These are phyloP conservation scores for Malurus melanocephalus DNA, from an alignment of 2,113 vertebrate species.

Conservation along the genomic window DNA sequence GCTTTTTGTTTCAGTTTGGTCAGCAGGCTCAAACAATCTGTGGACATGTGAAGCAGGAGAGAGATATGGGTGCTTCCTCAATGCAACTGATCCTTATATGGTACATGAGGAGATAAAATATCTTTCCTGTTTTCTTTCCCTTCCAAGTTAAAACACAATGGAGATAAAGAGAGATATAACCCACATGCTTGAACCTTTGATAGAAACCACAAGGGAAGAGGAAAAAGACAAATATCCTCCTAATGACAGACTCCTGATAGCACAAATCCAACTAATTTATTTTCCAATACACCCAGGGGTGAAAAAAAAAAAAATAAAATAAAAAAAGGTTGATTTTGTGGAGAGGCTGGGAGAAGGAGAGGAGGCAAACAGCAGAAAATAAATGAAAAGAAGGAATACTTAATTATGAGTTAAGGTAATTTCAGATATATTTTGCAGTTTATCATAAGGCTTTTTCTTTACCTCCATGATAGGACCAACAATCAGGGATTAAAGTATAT, in stretches of 20 bases:
- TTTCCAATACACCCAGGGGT: background rate
- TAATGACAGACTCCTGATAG: slow-evolving; percentile 60
- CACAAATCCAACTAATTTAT: slow-evolving; percentile 60
- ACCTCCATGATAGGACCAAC: fast-evolving
- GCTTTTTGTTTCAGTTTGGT: slow-evolving; percentile 6
- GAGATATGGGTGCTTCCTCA: background rate
- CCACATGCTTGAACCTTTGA: slow-evolving; percentile 37
- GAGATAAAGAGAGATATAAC: slow-evolving; percentile 52
- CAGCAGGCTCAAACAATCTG: background rate
- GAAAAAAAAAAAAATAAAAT: background rate
- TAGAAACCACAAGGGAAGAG: slow-evolving; percentile 48
- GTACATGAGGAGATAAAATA: slow-evolving; percentile 47
- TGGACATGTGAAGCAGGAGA: background rate
- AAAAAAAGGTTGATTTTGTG: background rate
- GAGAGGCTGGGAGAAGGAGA: background rate
- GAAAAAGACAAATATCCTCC: slow-evolving; percentile 54
- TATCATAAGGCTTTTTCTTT: background rate
- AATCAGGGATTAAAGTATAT: background rate
- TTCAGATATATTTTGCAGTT: background rate
- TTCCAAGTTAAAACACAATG: slow-evolving; percentile 41
- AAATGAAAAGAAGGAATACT: background rate
- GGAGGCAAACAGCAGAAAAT: background rate
- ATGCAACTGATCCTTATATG: background rate
- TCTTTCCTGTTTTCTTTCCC: slow-evolving; percentile 37
- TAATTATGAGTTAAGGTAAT: background rate